Conservation (phyloP, 1,140 invertebrate species). For the Tribolium madens region DNA sequence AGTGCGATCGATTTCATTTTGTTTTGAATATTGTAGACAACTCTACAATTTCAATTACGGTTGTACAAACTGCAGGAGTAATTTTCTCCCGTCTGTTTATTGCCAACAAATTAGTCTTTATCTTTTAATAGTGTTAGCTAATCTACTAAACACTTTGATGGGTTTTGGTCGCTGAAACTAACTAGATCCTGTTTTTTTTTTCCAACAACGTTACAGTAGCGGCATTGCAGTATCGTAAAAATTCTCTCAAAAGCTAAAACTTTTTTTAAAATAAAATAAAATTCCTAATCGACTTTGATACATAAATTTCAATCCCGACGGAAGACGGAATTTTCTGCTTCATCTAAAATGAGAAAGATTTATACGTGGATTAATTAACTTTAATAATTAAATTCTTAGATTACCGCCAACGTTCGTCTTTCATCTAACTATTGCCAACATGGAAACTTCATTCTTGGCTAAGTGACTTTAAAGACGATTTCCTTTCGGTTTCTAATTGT, state of each 20-base stretch:
- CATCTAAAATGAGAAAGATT: constrained; percentile 29
- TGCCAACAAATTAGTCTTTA: not conserved
- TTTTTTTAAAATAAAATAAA: not conserved
- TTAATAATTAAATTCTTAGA: constrained; percentile 30
- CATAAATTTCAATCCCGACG: constrained; percentile 6
- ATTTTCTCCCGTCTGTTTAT: not conserved
- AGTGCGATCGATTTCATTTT: not conserved
- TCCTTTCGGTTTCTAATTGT: not conserved
- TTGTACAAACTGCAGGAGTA: not conserved
- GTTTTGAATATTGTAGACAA: not conserved
- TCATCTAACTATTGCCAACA: constrained; percentile 1
- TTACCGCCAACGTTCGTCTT: constrained; percentile 6
- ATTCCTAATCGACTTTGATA: not conserved
- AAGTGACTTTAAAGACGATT: constrained; percentile 1
- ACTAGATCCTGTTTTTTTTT: not conserved
- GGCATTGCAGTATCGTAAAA: not conserved
- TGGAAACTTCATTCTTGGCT: constrained; percentile 13
- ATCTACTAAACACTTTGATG: not conserved
- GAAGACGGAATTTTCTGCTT: constrained; percentile 19
- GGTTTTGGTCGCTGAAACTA: not conserved
- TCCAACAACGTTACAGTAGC: not conserved
- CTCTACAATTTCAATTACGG: not conserved
- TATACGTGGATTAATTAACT: constrained; percentile 33
- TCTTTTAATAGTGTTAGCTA: not conserved
- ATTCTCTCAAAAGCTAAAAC: not conserved